Evolutionary conservation across 1,140 invertebrate species (phyloP), one percentile per base, ranked within the genome.

Genomic region (Macrotrachela quadricornifera): DNA sequence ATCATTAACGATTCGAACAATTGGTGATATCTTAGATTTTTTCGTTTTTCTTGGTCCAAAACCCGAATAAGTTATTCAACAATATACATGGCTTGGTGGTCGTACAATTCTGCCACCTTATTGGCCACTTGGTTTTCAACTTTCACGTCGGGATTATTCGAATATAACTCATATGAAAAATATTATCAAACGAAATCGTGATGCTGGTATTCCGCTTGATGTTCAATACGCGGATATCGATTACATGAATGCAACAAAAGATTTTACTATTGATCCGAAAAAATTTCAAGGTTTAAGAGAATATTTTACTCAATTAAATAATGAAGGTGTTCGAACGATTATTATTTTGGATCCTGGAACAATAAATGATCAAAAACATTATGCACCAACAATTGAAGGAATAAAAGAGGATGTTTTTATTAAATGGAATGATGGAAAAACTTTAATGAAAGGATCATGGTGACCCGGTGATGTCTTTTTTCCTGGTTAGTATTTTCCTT

Each of bases 71-170:
- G 69, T 80, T 1, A 65, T 73, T 36, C 80, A 84, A 64, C 83
- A 85, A 64, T 79, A 81, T 1, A 69, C 61, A 13, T 56, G 76
- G 51, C 64, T 85, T 12, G 74, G 87, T 49, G 83, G 83, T n/a
- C n/a, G 30, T 16, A 51, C 8, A n/a, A 16, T 77, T 77, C 60
- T 74, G n/a, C n/a, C 83, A 15, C 83, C 85, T 0, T 85, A 82
- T 64, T 88, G 85, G 85, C 71, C 78, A 1, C 74, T 88, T 1
- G 84, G 84, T 14, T 87, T 85, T 67, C 84, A 88, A 70, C 69
- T 87, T 36, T 85, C 80, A 69, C 76, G 79, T n/a, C 69, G 58
- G n/a, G 67, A 68, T n/a, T 66, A 68, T 54, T 46, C 51, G 16
- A 59, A 55, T 37, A 54, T 56, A 15, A 53, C 57, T 14, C 56